phyloP scores from a whole-genome alignment of 2,113 vertebrate genomes.

The Phalacrocorax carbo region DNA sequence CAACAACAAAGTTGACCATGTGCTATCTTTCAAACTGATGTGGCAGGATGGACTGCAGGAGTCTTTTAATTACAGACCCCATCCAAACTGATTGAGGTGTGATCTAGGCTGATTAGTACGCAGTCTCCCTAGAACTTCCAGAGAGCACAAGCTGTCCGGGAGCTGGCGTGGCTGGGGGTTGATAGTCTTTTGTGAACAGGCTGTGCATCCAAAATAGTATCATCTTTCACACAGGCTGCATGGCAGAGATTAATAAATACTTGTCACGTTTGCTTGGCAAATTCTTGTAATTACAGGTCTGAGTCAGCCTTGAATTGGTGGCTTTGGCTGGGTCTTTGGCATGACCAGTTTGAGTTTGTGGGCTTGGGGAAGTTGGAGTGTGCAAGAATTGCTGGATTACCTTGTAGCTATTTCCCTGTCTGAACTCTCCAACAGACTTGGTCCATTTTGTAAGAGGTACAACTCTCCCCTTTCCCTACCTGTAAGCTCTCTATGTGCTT shows the following conservation, averaged over 20 bases:
- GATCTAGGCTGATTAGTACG: rapidly evolving
- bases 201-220: background rate
- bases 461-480: background rate
- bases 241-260: background rate
- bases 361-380: background rate
- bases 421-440: background rate
- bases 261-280: too few species aligned
- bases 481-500: background rate
- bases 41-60: background rate
- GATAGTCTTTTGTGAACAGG: background rate
- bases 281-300: background rate
- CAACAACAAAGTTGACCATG: background rate
- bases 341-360: background rate
- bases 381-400: background rate
- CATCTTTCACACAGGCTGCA: background rate
- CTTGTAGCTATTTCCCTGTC: background rate
- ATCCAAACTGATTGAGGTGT: background rate
- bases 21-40: background rate
- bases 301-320: background rate
- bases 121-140: too few species aligned
- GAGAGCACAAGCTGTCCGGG: rapidly evolving
- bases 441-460: background rate
- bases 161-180: background rate
- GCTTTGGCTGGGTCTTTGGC: background rate
- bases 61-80: background rate